Evolutionary conservation across 2,797 vertebrate species (phyloP).

Genomic region (Sebastes flavidus): DNA sequence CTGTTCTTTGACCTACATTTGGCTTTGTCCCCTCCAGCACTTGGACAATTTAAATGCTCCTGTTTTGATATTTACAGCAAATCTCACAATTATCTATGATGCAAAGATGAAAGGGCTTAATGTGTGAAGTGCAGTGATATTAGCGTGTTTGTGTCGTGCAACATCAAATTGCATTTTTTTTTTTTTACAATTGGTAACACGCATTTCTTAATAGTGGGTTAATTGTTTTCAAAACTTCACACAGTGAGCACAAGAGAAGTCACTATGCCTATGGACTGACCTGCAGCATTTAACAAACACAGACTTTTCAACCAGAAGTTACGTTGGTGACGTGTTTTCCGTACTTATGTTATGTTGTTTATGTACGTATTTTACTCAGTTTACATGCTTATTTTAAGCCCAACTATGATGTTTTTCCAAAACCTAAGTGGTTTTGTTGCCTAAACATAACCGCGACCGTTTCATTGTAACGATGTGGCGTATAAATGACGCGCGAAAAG

Average conservation of each 20-base stretch:
- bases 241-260: no score
- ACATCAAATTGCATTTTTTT: not conserved
- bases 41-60: conserved; percentile 34
- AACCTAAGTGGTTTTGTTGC: no score
- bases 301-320: no score
- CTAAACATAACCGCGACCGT: no score
- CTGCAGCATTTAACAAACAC: no score
- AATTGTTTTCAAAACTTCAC: no score
- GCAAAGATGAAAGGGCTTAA: conserved; percentile 37
- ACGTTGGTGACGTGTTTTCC: not conserved
- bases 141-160: conserved; percentile 42
- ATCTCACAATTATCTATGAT: conserved; percentile 70
- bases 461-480: no score
- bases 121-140: conserved; percentile 48
- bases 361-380: not conserved
- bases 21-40: conserved; percentile 54
- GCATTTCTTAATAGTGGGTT: not conserved
- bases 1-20: conserved; percentile 76
- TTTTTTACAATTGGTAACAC: not conserved
- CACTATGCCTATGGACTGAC: no score
- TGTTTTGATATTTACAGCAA: conserved; percentile 71
- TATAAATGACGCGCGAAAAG: no score
- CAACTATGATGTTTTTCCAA: no score
- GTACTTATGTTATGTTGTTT: not conserved
- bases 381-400: not conserved